Evolutionary conservation across 2,888 invertebrate species (phyloP), one percentile per base, ranked within the genome.

Genomic region (Chloromyia formosa): DNA sequence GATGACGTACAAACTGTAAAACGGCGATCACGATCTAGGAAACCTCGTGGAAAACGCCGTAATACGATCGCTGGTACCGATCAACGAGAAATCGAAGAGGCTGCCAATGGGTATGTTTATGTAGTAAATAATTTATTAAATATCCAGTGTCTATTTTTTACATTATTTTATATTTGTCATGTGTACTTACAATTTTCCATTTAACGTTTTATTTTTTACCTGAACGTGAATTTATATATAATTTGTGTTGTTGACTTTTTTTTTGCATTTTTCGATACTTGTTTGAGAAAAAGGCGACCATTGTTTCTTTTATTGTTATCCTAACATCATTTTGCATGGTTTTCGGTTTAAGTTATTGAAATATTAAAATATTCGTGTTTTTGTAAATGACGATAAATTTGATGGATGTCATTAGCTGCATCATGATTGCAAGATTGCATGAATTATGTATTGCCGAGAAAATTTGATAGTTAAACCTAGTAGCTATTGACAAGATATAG

Each of bases 1-100:
- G 84, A 84, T 66, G 89, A 90, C 81, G 88, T 89, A 60, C 89
- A 89, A 84, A 89, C 89, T 62, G 89, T 91, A 75, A 91, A 91
- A 82, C 88, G 93, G 80, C 87, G 92, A 80, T 92, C 92, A 73
- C 88, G 92, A 82, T 89, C 90, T 69, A 88, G 93, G 80, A 91
- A 92, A 85, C 91, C 93, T 78, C 89, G 94, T 80, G 93, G 92
- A 85, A 92, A 93, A 87, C 89, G 95, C 88, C 90, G 95, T 84
- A 96, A 95, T 86, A 96, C 95, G 82, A 92, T 96, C 84, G 94
- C 94, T 81, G 94, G 95, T 85, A 94, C 93, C 81, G 94, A 94
- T 88, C 93, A 94, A 84, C 94, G 93, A 87, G 95, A 95, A 88
- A 93, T 95, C 86, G 90, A 91, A 85, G 92, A 93, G 86, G 94